phyloP scores from a whole-genome alignment of 2,888 invertebrate genomes.

The Drosophila demipolita region DNA sequence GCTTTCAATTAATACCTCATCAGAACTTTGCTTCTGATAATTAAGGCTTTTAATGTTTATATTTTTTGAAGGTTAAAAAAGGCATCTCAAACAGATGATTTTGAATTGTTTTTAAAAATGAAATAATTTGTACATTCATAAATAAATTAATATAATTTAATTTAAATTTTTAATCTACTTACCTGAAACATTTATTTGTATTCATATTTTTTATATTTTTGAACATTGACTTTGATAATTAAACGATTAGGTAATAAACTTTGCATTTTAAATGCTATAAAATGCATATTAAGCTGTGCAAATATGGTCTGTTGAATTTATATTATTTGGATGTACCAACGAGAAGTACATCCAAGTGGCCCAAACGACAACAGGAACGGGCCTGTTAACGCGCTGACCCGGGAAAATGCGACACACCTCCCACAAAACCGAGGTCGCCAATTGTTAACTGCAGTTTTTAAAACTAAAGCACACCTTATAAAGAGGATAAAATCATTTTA shows the following conservation, averaged over 20 bases:
- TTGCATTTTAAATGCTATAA: neutral
- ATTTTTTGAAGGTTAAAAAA: neutral
- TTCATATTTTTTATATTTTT: neutral
- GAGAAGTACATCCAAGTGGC: neutral
- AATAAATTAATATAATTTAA: neutral
- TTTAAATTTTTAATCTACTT: neutral
- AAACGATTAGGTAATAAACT: neutral
- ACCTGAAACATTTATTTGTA: neutral
- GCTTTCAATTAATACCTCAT: neutral
- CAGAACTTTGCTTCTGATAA: neutral
- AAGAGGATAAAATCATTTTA: neutral
- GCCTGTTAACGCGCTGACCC: neutral
- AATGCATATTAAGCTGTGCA: neutral
- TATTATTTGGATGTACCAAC: neutral
- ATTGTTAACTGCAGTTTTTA: neutral
- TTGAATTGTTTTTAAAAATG: neutral
- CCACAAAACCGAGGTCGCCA: neutral
- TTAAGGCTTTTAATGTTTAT: neutral
- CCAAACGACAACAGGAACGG: neutral
- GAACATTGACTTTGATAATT: neutral
- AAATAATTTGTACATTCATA: neutral
- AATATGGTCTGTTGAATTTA: neutral
- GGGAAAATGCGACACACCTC: neutral
- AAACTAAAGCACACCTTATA: neutral
- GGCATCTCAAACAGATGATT: neutral